Evolutionary conservation across 2,888 invertebrate species (phyloP), one percentile per base, ranked within the genome.

Genomic region (Dorcus hopei): DNA sequence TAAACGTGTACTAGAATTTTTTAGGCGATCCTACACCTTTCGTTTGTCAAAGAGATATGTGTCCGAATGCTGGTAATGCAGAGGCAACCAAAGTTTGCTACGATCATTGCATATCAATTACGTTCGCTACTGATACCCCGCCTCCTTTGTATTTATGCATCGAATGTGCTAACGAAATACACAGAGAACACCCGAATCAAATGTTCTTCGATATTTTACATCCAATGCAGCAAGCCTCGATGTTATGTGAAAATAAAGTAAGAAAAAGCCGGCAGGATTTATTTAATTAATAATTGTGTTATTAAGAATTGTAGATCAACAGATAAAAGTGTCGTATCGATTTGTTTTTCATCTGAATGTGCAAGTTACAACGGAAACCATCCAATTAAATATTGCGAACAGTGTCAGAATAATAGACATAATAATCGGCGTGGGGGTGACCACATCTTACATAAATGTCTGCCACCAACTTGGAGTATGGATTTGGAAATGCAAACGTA

Each of bases 291-390:
- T 11, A 9, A 38, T 19, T 56, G 42, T 38, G 26, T 45, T 55
- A 14, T 80, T 26, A 76, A 95, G 91, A 97, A 95, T 75, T 98
- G 98, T 74, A 87, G 94, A 49, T 91, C 95, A 0, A 83, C 86
- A 0, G 94, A 96, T 69, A 97, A 96, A 77, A 87, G 92, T 2
- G 97, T 97, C 0, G 89, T 95, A 62, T 93, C 95, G 8, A 95
- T 97, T 50, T 99, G 99, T 76, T 98, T 98, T 78, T 94, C 95
- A 0, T 91, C 90, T 49, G 98, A 98, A 77, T 99, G 99, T 76
- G 95, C 95, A 42, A 93, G 93, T 74, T 94, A 93, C 74, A 98
- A 98, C 77, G 93, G 95, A 38, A 95, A 96, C 76, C 93, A 95
- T 74, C 99, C 99, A 1, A 95, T 98, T 62, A 87, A 97, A 49